phyloP scores from a whole-genome alignment of 2,888 invertebrate species.

The Hydroisotoma schaefferi region DNA sequence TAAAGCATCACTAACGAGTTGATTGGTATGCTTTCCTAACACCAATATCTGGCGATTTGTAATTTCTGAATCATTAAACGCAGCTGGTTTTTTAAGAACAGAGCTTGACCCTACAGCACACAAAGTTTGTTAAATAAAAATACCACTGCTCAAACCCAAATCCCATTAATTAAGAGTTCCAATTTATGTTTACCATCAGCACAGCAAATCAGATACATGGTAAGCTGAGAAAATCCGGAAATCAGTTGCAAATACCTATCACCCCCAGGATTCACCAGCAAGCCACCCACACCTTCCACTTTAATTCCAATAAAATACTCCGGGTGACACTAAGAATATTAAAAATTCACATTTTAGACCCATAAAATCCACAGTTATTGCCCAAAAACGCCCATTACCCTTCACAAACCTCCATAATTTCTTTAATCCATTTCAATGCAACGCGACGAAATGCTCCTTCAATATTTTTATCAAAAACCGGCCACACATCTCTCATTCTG shows the following conservation, averaged over 20 bases:
- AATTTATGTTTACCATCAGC: not conserved
- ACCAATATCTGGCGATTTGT: constrained; percentile 16
- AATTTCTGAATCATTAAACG: constrained; percentile 20
- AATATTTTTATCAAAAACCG: constrained; percentile 34
- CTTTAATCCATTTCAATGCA: constrained; percentile 28
- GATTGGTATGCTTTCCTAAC: not conserved
- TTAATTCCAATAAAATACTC: constrained; percentile 22
- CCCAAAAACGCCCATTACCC: not conserved
- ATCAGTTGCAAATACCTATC: constrained; percentile 27
- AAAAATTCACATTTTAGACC: not conserved
- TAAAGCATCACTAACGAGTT: not conserved
- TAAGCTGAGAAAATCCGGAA: constrained; percentile 17
- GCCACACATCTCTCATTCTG: constrained; percentile 33
- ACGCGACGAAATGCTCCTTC: constrained; percentile 31
- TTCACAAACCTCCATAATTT: constrained; percentile 25
- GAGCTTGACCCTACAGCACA: not conserved
- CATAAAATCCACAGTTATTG: not conserved
- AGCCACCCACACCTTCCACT: constrained; percentile 19
- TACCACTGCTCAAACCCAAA: not conserved
- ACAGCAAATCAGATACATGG: no score
- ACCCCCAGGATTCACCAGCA: constrained; percentile 36
- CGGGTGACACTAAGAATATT: constrained; percentile 18
- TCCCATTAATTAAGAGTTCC: not conserved
- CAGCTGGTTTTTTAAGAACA: not conserved
- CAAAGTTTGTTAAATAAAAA: not conserved